phyloP scores from a whole-genome alignment of 2,113 vertebrate species.

The Petromus typicus region DNA sequence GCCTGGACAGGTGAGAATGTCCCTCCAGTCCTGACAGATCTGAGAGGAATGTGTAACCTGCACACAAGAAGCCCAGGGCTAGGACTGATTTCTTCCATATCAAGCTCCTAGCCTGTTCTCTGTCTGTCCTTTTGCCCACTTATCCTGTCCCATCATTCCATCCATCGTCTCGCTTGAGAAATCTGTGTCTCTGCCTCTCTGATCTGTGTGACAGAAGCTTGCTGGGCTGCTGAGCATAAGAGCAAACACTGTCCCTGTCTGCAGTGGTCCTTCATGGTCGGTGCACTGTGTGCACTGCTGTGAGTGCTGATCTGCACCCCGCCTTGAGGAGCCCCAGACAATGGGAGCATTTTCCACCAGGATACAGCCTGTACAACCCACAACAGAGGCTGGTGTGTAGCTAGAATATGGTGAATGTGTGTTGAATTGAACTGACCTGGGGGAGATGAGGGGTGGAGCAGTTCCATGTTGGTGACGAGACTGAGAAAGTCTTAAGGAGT shows the following conservation, averaged over 20 bases:
- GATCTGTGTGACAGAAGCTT: background rate
- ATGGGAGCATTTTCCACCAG: background rate
- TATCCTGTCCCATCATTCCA: too few relatives aligned
- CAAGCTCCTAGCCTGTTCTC: background rate
- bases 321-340: background rate
- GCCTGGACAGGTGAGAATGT: background rate
- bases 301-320: background rate
- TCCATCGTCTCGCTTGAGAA: background rate
- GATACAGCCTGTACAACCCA: rapidly evolving
- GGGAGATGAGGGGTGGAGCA: background rate
- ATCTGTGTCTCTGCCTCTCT: background rate
- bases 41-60: background rate
- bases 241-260: background rate
- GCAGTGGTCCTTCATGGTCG: background rate
- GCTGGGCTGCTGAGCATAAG: background rate
- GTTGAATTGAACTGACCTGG: background rate
- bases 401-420: background rate
- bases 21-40: background rate
- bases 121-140: too few relatives aligned
- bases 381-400: background rate
- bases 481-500: background rate
- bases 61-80: background rate
- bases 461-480: background rate
- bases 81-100: background rate
- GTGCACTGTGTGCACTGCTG: background rate